Base-by-base conservation (phyloP, 2,797 vertebrate genomes). In the Poecilia velifera region DNA sequence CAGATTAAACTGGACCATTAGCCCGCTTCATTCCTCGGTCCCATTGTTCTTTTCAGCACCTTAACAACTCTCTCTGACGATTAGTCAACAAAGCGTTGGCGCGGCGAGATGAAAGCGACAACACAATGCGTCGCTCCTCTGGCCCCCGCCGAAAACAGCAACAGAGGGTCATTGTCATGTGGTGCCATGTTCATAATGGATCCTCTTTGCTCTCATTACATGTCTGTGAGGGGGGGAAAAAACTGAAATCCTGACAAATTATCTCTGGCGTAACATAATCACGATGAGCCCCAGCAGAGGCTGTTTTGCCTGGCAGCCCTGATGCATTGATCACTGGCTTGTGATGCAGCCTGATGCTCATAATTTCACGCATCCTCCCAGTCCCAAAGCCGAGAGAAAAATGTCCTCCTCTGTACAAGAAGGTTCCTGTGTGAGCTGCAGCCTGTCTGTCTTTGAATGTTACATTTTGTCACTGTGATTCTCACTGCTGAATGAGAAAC, bases 221-320 rank as follows among this genome's bases (percentile, higher is more conserved):
- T 78, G 78, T 89, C 85, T 81, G 84, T 78, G 87, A 80, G 86
- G 76, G 84, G 76, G 77, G 83, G 39, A 76, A 64, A 85, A 88
- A 89, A 64, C 55, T 64, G 43, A 87, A 89, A 89, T 82, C 81
- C 31, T 91, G 85, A 91, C 87, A 91, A 90, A 92, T 89, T 79
- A 88, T 90, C 76, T 49, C 77, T 68, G 68, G 79, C 14, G 25
- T 78, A 84, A 85, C 80, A 77, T 80, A 75, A 87, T 80, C 66
- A 64, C 36, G 49, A 82, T 36, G 77, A 57, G 81, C 36, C 85
- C 53, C 81, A 14, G 75, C 74, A 85, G 83, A 89, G 79, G 72
- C 43, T 3, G 76, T 68, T 82, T 80, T 75, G 82, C 88, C 86
- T 79, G 73, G 82, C 82, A 89, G 86, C 82, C 57, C 43, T n/a